Conservation (phyloP, 1,140 invertebrate genomes). For the Pachypeltis micranthus region DNA sequence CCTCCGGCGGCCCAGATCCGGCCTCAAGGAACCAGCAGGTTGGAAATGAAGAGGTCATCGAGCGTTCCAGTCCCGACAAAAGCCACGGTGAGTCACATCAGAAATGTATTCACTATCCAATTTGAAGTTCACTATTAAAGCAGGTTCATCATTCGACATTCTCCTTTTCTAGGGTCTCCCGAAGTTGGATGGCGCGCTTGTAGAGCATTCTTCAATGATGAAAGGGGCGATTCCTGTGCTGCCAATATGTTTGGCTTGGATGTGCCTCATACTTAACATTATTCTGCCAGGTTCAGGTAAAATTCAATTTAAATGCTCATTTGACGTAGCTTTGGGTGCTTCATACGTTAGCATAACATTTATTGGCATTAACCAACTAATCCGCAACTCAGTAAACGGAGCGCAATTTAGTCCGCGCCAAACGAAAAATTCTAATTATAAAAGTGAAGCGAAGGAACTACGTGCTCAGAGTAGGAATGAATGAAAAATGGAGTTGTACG, state of each 20-base stretch:
- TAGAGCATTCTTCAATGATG: constrained; percentile 71
- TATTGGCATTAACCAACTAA: too few relatives aligned
- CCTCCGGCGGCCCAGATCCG: background rate
- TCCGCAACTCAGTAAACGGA: too few relatives aligned
- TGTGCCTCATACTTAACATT: constrained; percentile 76
- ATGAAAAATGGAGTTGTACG: too few relatives aligned
- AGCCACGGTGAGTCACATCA: background rate
- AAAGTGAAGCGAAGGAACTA: too few relatives aligned
- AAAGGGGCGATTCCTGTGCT: constrained; percentile 79
- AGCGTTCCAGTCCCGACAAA: background rate
- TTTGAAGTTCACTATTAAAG: background rate
- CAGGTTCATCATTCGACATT: background rate
- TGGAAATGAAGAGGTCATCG: constrained; percentile 4
- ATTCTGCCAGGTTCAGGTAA: constrained; percentile 73
- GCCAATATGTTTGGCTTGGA: constrained; percentile 67
- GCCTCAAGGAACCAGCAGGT: background rate
- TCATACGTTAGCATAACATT: too few relatives aligned
- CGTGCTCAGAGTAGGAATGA: too few relatives aligned
- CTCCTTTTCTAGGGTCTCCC: constrained; percentile 45
- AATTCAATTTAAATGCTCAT: too few relatives aligned
- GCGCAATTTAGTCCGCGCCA: too few relatives aligned
- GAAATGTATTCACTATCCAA: background rate
- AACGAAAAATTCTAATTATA: too few relatives aligned
- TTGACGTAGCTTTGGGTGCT: too few relatives aligned
- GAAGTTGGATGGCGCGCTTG: constrained; percentile 59